A percentile compares a stretch with the other conserved stretches of the same genome.
These are phyloP conservation scores for Eueides isabella DNA, from an alignment of 1,140 invertebrate species.

Conservation along the genomic window DNA sequence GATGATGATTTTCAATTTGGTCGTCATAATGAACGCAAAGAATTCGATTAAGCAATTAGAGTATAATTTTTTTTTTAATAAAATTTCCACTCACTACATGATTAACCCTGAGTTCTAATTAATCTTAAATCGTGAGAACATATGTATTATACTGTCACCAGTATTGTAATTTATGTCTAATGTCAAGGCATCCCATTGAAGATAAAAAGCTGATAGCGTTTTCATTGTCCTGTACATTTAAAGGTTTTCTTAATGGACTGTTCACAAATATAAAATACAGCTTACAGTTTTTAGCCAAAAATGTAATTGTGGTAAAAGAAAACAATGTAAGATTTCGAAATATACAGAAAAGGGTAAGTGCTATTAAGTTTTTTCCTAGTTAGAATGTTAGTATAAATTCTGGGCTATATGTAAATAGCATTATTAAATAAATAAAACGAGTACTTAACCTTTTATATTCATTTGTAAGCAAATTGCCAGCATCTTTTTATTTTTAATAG, in stretches of 20 bases:
- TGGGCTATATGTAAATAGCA: too few species aligned
- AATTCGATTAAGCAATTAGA: constrained; percentile 11
- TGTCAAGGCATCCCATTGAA: constrained; percentile 15
- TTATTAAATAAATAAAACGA: constrained; percentile 9
- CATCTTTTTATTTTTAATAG: constrained; percentile 31
- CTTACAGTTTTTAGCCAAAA: neutral
- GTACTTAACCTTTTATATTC: constrained; percentile 23
- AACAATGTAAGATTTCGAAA: too few species aligned
- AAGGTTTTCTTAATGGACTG: constrained; percentile 1
- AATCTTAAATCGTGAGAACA: constrained; percentile 17
- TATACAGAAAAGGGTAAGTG: too few species aligned
- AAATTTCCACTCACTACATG: neutral
- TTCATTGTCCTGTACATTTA: neutral
- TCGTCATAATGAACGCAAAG: constrained; percentile 39
- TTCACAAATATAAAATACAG: neutral
- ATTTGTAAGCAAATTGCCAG: constrained; percentile 19
- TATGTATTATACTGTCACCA: constrained; percentile 6
- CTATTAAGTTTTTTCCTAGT: too few species aligned
- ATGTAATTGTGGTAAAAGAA: neutral
- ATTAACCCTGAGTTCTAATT: neutral
- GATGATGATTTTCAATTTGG: constrained; percentile 46
- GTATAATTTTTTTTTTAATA: neutral
- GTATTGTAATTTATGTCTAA: constrained; percentile 14
- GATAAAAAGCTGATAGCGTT: constrained; percentile 22
- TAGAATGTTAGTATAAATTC: too few species aligned